Percentiles rank a stretch among this genome's conserved stretches.
phyloP scores from a whole-genome alignment of 1,140 invertebrate species.

The Planococcus citri region DNA sequence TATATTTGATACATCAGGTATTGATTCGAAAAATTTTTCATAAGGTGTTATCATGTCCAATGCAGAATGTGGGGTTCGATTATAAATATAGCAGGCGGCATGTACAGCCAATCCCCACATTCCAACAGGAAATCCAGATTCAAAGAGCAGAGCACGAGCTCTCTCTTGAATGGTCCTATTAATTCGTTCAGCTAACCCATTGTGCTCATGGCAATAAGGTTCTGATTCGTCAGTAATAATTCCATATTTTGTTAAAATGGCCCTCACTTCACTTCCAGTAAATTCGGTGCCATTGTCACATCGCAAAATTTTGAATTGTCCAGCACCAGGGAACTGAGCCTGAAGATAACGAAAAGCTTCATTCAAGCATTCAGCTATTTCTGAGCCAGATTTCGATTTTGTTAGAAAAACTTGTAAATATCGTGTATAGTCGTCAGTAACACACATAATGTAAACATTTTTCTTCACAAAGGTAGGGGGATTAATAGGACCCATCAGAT shows the following conservation, averaged over 20 bases:
- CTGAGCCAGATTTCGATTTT: background rate
- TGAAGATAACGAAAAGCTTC: background rate
- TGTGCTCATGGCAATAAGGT: background rate
- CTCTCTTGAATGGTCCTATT: background rate
- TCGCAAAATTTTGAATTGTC: background rate
- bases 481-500: background rate
- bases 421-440: background rate
- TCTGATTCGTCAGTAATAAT: background rate
- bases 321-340: background rate
- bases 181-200: background rate
- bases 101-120: background rate
- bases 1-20: background rate
- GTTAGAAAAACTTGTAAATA: background rate
- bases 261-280: background rate
- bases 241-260: background rate
- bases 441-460: background rate
- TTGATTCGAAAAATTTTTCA: background rate
- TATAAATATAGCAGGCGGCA: background rate
- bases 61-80: background rate
- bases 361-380: background rate
- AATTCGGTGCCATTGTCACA: background rate
- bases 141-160: background rate
- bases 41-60: background rate
- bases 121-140: background rate
- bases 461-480: background rate